Evolutionary conservation across 2,797 vertebrate genomes (phyloP).

Genomic region (Alca torda): DNA sequence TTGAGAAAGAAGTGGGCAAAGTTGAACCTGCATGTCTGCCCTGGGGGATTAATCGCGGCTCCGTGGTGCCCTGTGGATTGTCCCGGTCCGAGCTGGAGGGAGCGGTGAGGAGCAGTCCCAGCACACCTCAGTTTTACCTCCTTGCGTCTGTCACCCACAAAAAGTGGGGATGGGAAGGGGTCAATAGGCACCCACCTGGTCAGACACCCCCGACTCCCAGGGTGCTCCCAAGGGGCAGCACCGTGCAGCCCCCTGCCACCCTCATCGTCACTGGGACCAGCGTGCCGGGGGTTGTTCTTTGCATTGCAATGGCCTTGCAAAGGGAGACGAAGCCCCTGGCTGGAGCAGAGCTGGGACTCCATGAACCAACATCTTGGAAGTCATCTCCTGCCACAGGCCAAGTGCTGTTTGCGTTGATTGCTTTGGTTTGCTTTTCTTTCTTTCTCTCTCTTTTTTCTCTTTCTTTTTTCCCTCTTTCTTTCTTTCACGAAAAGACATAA

Average conservation of each 20-base stretch:
- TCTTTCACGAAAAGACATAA: neutral
- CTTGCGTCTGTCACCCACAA: neutral
- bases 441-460: neutral
- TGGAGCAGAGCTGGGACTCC: neutral
- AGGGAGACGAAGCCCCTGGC: neutral
- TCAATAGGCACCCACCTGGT: rapidly evolving
- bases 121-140: neutral
- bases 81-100: rapidly evolving
- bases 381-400: neutral
- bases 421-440: neutral
- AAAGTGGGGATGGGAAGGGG: neutral
- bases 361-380: neutral
- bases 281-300: neutral
- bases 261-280: rapidly evolving
- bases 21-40: neutral
- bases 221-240: neutral
- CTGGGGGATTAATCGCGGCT: neutral
- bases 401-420: neutral
- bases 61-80: rapidly evolving
- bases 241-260: rapidly evolving
- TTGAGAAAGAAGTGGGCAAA: neutral
- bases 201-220: neutral
- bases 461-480: neutral
- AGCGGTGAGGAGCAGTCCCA: neutral
- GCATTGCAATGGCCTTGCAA: rapidly evolving